Base-by-base conservation (phyloP, 2,113 vertebrate species). In the Laticauda laticaudata region DNA sequence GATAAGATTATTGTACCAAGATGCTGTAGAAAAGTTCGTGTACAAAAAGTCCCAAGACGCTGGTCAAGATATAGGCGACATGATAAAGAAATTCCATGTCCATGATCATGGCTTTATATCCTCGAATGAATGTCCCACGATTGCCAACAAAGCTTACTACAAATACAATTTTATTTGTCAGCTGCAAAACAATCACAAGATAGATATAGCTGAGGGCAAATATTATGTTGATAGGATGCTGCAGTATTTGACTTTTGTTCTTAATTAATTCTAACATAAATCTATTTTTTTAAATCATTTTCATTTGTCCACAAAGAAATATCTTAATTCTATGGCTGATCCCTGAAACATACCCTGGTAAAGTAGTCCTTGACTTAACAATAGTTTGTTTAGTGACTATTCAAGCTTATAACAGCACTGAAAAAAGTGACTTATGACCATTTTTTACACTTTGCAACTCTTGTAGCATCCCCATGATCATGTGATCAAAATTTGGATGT, bases 111-210 rank as follows among this genome's bases (percentile, higher is more conserved):
- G 99, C 99, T 92, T 98, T 98, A 91, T 99, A 99, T 48, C 99
- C 99, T 87, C 99, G 98, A 95, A 99, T 99, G 94, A 99, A 99
- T 26, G 99, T 99, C 48, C 99, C 99, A 0, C 99, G 99, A 95
- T 99, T 99, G 53, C 99, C 99, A 97, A 99, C 99, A 3, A 99
- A 99, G 94, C 99, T 99, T 97, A 99, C 99, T 91, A 99, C 98
- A 0, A 99, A 99, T 95, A 99, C 99, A 0, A 99, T 98, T 98
- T 99, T 99, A 96, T 99, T 99, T 94, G 99, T 97, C 86, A 99
- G 98, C 99, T 99, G 97, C 59, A 56, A 93, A 69, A 34, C 3
- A 55, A 94, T 5, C 93, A 97, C 34, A 26, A 95, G 93, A 94
- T 0, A 55, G 48, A 94, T 39, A 29, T 26, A 64, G 24, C 15